Conservation (phyloP, 2,888 invertebrate genomes). For the Amblyjoppa proteus region DNA sequence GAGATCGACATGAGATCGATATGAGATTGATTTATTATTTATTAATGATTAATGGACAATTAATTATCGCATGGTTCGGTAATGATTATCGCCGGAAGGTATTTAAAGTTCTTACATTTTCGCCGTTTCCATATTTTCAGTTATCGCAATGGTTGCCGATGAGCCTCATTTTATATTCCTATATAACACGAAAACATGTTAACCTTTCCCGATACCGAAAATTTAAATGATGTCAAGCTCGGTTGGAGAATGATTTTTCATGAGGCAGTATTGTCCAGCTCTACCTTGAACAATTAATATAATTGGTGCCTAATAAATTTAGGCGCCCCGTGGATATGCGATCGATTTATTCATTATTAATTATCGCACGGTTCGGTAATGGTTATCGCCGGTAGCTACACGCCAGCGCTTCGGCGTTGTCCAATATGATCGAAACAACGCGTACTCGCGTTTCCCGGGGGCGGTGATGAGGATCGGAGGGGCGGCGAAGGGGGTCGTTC, state of each 20-base stretch:
- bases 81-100: slow-evolving; percentile 25
- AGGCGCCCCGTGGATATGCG: background rate
- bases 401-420: background rate
- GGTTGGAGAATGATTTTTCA: background rate
- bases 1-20: slow-evolving; percentile 9
- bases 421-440: slow-evolving; percentile 39
- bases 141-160: no score
- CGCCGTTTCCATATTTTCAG: no score
- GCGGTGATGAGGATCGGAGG: background rate
- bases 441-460: slow-evolving; percentile 14
- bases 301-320: slow-evolving; percentile 20
- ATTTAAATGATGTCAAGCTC: background rate
- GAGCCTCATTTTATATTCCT: no score
- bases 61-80: slow-evolving; percentile 45
- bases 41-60: background rate
- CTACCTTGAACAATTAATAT: background rate
- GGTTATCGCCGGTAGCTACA: slow-evolving; percentile 27
- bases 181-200: no score
- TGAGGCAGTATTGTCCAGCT: background rate
- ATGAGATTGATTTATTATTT: slow-evolving; percentile 46
- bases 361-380: slow-evolving; percentile 42
- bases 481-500: background rate
- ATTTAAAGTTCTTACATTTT: no score
- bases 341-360: slow-evolving; percentile 57
- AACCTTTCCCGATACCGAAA: background rate